phyloP scores from a whole-genome alignment of 1,140 invertebrate genomes.

The Amphibalanus amphitrite region DNA sequence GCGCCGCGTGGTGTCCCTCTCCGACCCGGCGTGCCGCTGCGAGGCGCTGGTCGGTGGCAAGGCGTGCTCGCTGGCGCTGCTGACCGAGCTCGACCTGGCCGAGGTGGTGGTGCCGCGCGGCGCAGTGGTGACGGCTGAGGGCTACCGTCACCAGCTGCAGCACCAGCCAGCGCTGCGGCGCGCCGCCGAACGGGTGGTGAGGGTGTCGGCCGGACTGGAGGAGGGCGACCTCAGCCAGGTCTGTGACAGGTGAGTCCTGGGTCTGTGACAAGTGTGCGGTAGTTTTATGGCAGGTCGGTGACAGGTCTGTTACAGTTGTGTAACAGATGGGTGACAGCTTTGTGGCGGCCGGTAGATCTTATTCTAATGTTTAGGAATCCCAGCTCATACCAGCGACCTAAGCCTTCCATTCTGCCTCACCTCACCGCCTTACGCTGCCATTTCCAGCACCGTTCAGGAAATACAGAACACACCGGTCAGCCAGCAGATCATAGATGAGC shows the following conservation, averaged over 20 bases:
- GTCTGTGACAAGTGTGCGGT: no score
- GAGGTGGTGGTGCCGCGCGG: slow-evolving; percentile 36
- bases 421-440: no score
- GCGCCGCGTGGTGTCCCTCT: slow-evolving; percentile 26
- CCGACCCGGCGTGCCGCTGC: slow-evolving; percentile 27
- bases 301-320: no score
- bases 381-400: no score
- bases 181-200: slow-evolving; percentile 19
- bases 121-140: slow-evolving; percentile 38
- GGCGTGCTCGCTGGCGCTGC: slow-evolving; percentile 44
- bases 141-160: slow-evolving; percentile 35
- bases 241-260: slow-evolving; percentile 20
- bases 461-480: slow-evolving; percentile 18
- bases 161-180: slow-evolving; percentile 17
- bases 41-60: slow-evolving; percentile 46
- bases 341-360: no score
- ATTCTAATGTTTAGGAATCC: no score
- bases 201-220: slow-evolving; percentile 19
- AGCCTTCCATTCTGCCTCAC: no score
- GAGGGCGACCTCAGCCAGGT: slow-evolving; percentile 19
- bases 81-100: slow-evolving; percentile 30
- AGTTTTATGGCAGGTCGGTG: no score
- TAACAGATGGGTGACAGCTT: no score
- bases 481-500: slow-evolving; percentile 18
- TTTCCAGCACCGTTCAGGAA: slow-evolving; percentile 12